Base-by-base conservation (phyloP, 1,140 invertebrate species). In the Macrostomum lignano region DNA sequence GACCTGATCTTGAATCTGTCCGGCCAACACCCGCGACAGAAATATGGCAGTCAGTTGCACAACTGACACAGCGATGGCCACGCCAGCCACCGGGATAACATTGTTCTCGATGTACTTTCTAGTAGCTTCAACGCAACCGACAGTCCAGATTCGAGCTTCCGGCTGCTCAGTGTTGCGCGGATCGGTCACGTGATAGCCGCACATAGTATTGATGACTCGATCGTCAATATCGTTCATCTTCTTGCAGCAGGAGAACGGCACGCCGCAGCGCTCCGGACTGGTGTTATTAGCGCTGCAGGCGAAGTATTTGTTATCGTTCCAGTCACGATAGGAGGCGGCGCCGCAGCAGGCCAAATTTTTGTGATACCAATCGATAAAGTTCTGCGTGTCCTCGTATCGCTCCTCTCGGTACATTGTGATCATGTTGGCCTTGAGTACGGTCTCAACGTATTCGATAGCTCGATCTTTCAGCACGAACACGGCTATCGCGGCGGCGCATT, bases 71-170 rank as follows among this genome's bases (percentile, higher is more conserved):
- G n/a, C 70, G 35, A 91, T 71, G 36, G 72, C 66, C 24, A 71
- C 67, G 32, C 70, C 72, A 22, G 76, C 75, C 17, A 84, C 77
- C 40, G 72, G 70, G 33, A 79, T 66, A 37, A 84, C 65, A 60
- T 88, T 79, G 43, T 69, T 65, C 55, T 88, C 78, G 42, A 88
- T 65, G 81, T 79, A 91, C 51, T 79, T 75, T 58, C 86, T 77
- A 33, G 73, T 76, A 37, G 77, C 73, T 39, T 73, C 66, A 42
- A 91, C 65, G 57, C 84, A 93, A 35, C 84, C 84, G 26, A 74
- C 69, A 51, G 79, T 78, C 62, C 81, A 79, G 51, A 91, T 88
- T 69, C n/a, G n/a, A n/a, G n/a, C n/a, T n/a, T n/a, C n/a, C n/a
- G n/a, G n/a, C n/a, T n/a, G n/a, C n/a, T n/a, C n/a, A n/a, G n/a